Base-by-base conservation (phyloP, 2,888 invertebrate genomes). In the Clunio marinus region DNA sequence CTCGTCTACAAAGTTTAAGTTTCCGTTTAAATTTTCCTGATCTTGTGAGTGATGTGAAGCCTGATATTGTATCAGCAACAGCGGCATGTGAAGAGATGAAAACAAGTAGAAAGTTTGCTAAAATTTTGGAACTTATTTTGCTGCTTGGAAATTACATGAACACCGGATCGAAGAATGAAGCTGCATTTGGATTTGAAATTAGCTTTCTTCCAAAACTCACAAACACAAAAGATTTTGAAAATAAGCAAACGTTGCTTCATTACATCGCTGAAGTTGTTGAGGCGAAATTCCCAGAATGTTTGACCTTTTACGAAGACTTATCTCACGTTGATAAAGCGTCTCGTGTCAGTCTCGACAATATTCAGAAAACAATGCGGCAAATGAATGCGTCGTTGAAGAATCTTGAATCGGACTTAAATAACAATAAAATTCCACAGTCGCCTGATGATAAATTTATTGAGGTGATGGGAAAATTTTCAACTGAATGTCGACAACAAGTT, bases 131-230 rank as follows among this genome's bases (percentile, higher is more conserved):
- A 77, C 80, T 98, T 0, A 85, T 98, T 70, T 81, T 99, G 0
- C 78, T 96, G 10, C 81, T 97, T 22, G 98, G 98, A 2, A 99
- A 99, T 80, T 96, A 93, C 75, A 93, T 99, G 92, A 98, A 98
- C 78, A 87, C 93, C 0, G 96, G 96, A 0, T 93, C 95, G 5
- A 89, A 89, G 74, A 96, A 96, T 75, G 96, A 91, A 1, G 92
- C 91, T 71, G 94, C 96, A 0, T 91, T 92, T 74, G 99, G 96
- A 1, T 99, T 98, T 78, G 97, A 99, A 79, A 93, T 99, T 73
- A 95, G 89, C 76, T 97, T 92, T 76, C 82, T 99, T 8, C 91
- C 96, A 0, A 97, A 98, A 84, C 80, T 93, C 71, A 88, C 89
- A 2, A 86, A 89, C 70, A 93, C 93, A n/a, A 98, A 98, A 80